phyloP scores from a whole-genome alignment of 2,888 invertebrate genomes.

The Criorhina ranunculi region DNA sequence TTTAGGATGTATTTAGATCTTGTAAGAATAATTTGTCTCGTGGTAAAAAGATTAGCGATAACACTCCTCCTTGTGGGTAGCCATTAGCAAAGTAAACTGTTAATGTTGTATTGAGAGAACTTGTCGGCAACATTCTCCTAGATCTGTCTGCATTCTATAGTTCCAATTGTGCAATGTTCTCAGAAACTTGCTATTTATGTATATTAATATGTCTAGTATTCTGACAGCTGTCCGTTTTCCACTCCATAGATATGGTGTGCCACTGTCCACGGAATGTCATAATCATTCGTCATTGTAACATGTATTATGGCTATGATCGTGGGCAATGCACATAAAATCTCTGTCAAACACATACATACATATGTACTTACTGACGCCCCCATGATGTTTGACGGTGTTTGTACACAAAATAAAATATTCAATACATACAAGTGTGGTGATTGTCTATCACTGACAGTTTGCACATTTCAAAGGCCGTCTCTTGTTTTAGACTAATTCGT shows the following conservation, averaged over 20 bases:
- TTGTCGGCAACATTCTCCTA: background rate
- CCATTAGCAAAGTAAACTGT: too few species aligned
- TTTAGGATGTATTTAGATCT: background rate
- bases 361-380: constrained; percentile 70
- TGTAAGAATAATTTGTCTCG: too few species aligned
- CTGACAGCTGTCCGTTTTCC: constrained; percentile 68
- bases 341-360: constrained; percentile 68
- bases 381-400: constrained; percentile 19
- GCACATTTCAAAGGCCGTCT: constrained; percentile 18
- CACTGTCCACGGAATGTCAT: constrained; percentile 72
- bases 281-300: constrained; percentile 73
- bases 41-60: too few species aligned
- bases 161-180: constrained; percentile 60
- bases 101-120: too few species aligned
- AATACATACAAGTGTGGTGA: constrained; percentile 51
- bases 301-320: constrained; percentile 53
- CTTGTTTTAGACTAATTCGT: constrained; percentile 74
- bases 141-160: background rate
- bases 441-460: constrained; percentile 36
- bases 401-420: constrained; percentile 15
- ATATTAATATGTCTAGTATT: constrained; percentile 67
- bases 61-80: too few species aligned
- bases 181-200: constrained; percentile 59
- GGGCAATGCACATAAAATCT: constrained; percentile 54
- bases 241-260: constrained; percentile 28